Base-by-base conservation (phyloP, 2,888 invertebrate genomes). In the Cerceris ruficornis region DNA sequence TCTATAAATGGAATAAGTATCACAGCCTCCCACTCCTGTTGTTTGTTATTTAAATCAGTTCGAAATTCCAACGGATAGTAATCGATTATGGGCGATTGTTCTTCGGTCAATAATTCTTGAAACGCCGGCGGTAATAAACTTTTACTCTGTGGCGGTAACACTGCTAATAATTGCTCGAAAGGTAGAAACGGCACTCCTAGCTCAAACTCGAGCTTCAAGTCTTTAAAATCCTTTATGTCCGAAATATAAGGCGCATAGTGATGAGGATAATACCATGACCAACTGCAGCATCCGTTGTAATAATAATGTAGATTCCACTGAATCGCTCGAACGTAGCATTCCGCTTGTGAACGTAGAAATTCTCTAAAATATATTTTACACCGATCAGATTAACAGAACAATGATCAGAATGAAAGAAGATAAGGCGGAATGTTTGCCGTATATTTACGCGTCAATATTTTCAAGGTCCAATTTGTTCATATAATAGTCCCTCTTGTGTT, bases 241-340 rank as follows among this genome's bases (percentile, higher is more conserved):
- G 98, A 98, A 85, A 98, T 96, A 91, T 96, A 99, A 0, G 99
- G 99, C 0, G 99, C 97, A 93, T 99, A 99, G 92, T 99, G 99
- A 90, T 98, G 97, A 0, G 98, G 98, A 92, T 98, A 99, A 93
- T 95, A 99, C 99, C 99, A 99, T 43, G 98, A 97, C 99, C 99
- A 99, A 0, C 98, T 98, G 65, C 97, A 96, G 58, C 98, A 98
- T 7, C 99, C 99, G 88, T 97, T 96, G 93, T 98, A 99, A 92
- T 99, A 99, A 92, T 99, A 99, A 90, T 96, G 95, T 15, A 99
- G 93, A 90, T 98, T 98, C 99, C 99, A 99, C 88, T 99, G 99
- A 62, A 99, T 95, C 0, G 98, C 99, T 54, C 96, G 94, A 9
- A 99, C 96, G 91, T 99, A 99, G 64, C 97, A 96, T 90, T 96